Evolutionary conservation across 2,888 invertebrate species (phyloP).

Genomic region (Eugnorisma glareosa): DNA sequence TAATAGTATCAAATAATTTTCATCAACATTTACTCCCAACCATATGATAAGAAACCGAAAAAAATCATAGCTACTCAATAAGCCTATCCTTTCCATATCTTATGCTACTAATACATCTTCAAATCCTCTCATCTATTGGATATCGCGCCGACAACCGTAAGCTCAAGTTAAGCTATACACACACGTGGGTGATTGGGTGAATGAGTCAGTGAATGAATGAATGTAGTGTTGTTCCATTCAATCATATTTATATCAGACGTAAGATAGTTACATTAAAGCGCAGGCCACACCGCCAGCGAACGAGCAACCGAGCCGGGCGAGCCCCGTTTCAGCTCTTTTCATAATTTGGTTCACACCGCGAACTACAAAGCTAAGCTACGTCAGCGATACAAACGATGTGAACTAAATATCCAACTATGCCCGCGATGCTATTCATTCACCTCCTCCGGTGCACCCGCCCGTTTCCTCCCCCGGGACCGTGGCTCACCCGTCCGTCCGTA

Average conservation of each 20-base stretch:
- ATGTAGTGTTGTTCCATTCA: slow-evolving; percentile 2
- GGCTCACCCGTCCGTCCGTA: no score
- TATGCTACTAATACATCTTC: slow-evolving; percentile 5
- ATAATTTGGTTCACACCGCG: no score
- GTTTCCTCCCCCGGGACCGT: no score
- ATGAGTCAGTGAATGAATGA: slow-evolving; percentile 7
- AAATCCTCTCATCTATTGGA: slow-evolving; percentile 36
- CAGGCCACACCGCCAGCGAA: no score
- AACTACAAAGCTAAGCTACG: no score
- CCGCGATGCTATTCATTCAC: no score
- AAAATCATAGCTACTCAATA: neutral
- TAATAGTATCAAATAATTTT: neutral
- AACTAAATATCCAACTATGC: no score
- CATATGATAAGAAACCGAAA: neutral
- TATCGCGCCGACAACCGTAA: slow-evolving; percentile 22
- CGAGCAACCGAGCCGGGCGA: no score
- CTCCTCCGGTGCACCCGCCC: no score
- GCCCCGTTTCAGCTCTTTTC: no score
- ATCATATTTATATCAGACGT: neutral
- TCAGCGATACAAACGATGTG: no score
- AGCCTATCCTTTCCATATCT: neutral
- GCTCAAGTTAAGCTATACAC: neutral
- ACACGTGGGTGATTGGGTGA: neutral
- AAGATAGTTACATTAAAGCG: no score
- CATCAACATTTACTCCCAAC: neutral